These are phyloP conservation scores for Ligdia adustata DNA, from an alignment of 2,888 invertebrate species.

Conservation along the genomic window DNA sequence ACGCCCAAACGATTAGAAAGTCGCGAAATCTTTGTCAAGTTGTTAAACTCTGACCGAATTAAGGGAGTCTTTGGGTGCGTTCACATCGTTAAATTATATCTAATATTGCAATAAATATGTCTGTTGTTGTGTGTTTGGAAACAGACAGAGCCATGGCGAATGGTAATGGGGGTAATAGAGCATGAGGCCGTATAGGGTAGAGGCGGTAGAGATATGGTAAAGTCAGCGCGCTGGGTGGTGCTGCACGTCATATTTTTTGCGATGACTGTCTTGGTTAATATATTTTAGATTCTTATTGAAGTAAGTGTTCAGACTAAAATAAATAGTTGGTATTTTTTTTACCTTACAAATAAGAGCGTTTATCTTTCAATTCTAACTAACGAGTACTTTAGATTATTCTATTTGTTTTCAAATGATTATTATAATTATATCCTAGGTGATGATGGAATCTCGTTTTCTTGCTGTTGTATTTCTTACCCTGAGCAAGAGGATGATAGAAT, in stretches of 20 bases:
- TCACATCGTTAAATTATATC: constrained; percentile 82
- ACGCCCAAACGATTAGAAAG: constrained; percentile 73
- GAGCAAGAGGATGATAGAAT: too few species aligned
- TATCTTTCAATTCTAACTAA: too few species aligned
- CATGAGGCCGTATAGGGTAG: constrained; percentile 63
- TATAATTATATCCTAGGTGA: too few species aligned
- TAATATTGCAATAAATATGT: constrained; percentile 80
- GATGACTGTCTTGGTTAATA: constrained; percentile 44
- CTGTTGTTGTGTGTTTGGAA: constrained; percentile 69
- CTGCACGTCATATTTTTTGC: constrained; percentile 47
- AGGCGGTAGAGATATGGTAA: constrained; percentile 39
- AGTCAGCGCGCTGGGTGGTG: constrained; percentile 50
- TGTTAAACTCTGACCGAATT: constrained; percentile 83
- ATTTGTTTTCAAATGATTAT: too few species aligned
- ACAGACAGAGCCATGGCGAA: constrained; percentile 74
- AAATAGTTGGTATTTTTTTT: too few species aligned
- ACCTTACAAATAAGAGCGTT: too few species aligned
- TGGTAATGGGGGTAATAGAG: constrained; percentile 67
- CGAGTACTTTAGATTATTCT: too few species aligned
- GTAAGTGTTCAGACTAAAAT: too few species aligned
- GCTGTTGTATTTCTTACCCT: too few species aligned
- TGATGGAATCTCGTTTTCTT: too few species aligned
- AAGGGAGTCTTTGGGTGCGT: constrained; percentile 58
- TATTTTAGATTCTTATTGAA: constrained; percentile 46
- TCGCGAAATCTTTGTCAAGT: constrained; percentile 74